Conservation (phyloP, 1,140 invertebrate species). For the Heterodera carotae region DNA sequence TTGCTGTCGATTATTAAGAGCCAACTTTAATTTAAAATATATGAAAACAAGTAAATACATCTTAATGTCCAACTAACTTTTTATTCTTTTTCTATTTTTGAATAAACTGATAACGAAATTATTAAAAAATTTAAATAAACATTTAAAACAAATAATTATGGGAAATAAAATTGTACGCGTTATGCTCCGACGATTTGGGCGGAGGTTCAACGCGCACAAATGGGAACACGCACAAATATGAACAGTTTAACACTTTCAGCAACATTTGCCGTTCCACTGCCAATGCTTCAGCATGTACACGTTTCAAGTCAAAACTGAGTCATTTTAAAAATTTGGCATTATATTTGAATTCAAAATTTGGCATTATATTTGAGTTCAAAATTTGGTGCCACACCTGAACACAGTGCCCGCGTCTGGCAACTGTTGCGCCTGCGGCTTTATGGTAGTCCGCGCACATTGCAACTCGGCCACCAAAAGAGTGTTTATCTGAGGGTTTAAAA, state of each 20-base stretch:
- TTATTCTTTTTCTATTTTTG: no score
- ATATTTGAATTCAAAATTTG: not conserved
- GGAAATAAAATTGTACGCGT: not conserved
- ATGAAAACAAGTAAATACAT: no score
- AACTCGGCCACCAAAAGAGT: constrained; percentile 27
- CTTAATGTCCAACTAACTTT: not conserved
- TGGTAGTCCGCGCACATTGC: constrained; percentile 21
- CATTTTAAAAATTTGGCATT: not conserved
- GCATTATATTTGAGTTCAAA: not conserved
- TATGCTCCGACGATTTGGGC: not conserved
- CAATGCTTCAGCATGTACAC: constrained; percentile 15
- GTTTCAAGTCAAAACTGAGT: constrained; percentile 26
- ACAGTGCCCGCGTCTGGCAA: constrained; percentile 20
- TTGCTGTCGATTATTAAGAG: no score
- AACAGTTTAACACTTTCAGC: constrained; percentile 20
- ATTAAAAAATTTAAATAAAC: not conserved
- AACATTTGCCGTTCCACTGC: constrained; percentile 12
- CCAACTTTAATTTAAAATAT: no score
- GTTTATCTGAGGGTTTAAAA: constrained; percentile 15
- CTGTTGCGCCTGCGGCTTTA: constrained; percentile 30
- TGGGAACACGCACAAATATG: constrained; percentile 32
- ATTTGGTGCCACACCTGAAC: constrained; percentile 2
- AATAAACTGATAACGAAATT: no score
- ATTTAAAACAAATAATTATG: not conserved
- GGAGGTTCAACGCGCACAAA: constrained; percentile 30